Evolutionary conservation across 2,113 vertebrate genomes (phyloP), one percentile per base, ranked within the genome.

Genomic region (Sterna hirundo): DNA sequence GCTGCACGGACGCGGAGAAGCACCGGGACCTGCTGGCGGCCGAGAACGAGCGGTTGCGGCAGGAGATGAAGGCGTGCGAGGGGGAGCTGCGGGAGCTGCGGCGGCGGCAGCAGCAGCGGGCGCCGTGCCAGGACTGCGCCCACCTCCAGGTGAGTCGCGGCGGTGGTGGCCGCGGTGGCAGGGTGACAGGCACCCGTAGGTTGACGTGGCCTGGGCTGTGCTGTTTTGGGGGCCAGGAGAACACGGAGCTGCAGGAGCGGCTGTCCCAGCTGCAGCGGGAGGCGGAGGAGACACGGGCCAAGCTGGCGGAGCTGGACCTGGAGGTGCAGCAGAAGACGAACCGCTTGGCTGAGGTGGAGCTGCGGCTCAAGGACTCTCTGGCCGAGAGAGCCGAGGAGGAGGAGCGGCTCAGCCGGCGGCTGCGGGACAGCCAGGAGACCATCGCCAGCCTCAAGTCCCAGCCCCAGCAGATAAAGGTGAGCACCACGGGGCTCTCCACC

Each of bases 1-100:
- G 99, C 14, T 98, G 99, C 94, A 99, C 99, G 0, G 99, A 99
- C 83, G 89, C 97, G 54, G 99, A 99, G 98, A 99, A 99, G 97
- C 99, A 99, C 97, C 98, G 99, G 86, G 98, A 99, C 96, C 98
- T 99, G 93, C 98, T 99, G 97, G 98, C 97, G 54, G 98, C 98
- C 10, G 99, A 99, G 97, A 99, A 99, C 26, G 98, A 99, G 97
- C 98, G 96, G 40, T 97, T 99, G 96, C 99, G 98, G 91, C 98
- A 98, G 96, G 99, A 99, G 97, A 98, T 99, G 97, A 98, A 98
- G 94, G 95, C 89, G 32, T 98, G 98, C 7, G 98, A 98, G 97
- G 96, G 97, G 1, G 96, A 98, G 62, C 97, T 99, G 94, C 97
- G 91, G 77, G 98, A 98, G 86, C 97, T 98, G 86, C 91, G 69